Base-by-base conservation (phyloP, 2,888 invertebrate species). In the Caenorhabditis drosophilae region DNA sequence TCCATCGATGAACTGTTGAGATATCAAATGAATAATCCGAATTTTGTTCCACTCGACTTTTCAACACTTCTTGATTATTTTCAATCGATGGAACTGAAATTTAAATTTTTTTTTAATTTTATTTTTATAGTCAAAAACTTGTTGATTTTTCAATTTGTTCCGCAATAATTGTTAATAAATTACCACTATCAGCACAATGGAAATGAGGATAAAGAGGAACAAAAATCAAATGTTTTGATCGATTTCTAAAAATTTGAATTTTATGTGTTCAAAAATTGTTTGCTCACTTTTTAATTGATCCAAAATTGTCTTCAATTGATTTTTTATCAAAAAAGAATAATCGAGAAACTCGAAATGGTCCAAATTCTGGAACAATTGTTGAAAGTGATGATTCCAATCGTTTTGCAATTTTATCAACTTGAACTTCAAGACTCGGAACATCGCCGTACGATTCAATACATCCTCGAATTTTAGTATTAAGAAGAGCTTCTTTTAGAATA, bases 131-230 rank as follows among this genome's bases (percentile, higher is more conserved):
- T n/a, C 41, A 41, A 22, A 26, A 45, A 25, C 52, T 31, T 2
- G 69, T 59, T 16, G 45, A 41, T 4, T 61, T 18, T 7, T 46
- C 48, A n/a, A 69, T 48, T 18, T 51, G 12, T 42, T 62, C 48
- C 0, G 67, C 62, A 4, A 63, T 47, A 53, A 56, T 40, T 3
- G 46, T 44, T 1, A 70, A 31, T 11, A 70, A 45, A 25, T 15
- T 41, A n/a, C 70, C 74, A 9, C 47, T 34, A 11, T 63, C 58
- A 2, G 35, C 44, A 15, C 31, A 26, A n/a, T 56, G 59, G 23
- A 52, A 74, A 41, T 74, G 69, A 9, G 67, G 57, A 47, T 74
- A 74, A 27, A 74, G 63, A 1, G 74, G 74, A 27, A 71, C 44
- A 38, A 74, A 61, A 35, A 66, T 56, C 41, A 50, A 59, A 2